Evolutionary conservation across 2,888 invertebrate species (phyloP), one percentile per base, ranked within the genome.

Genomic region (Hypomecis atomaria): DNA sequence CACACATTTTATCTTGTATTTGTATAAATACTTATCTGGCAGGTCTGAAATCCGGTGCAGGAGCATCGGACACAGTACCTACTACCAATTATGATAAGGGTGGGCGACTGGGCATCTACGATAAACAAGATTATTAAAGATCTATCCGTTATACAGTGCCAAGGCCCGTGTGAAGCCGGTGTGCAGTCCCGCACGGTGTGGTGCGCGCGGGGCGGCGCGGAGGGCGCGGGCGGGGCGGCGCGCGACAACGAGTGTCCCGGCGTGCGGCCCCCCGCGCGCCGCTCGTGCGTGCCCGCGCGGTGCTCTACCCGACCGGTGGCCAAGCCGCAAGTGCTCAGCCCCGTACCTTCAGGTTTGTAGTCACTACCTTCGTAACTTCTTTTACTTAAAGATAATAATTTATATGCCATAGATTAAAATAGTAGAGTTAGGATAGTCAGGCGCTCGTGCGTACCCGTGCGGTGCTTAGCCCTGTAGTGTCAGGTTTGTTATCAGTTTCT

Each of bases 181-280:
- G 83, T 93, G 0, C 93, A 94, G 58, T 92, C 91, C 33, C 93
- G 94, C 4, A 88, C 93, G 6, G 90, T 94, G 34, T 94, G 94
- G 87, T 93, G 94, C 68, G 85, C 93, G 0, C 91, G 92, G 48
- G 92, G 88, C 43, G 87, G 91, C 1, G 81, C 72, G 13, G 89
- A 82, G 13, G 87, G 88, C 5, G 86, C 90, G 4, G 74, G 70
- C 0, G 78, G 93, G 40, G 88, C 89, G 0, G 77, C 92, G 55
- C 78, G 87, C 0, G 92, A 91, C 66, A 42, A 78, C 0, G 94
- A 94, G 70, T 90, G 91, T 62, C 83, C 88, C 0, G 92, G 93
- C 4, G 81, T 88, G 61, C 87, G 94, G 0, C 88, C 93, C 0
- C 76, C 90, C 0, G 94, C 92, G 68, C 77, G 84, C 13, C 79